Conservation (phyloP, 2,113 vertebrate species). For the Melierax canorus region DNA sequence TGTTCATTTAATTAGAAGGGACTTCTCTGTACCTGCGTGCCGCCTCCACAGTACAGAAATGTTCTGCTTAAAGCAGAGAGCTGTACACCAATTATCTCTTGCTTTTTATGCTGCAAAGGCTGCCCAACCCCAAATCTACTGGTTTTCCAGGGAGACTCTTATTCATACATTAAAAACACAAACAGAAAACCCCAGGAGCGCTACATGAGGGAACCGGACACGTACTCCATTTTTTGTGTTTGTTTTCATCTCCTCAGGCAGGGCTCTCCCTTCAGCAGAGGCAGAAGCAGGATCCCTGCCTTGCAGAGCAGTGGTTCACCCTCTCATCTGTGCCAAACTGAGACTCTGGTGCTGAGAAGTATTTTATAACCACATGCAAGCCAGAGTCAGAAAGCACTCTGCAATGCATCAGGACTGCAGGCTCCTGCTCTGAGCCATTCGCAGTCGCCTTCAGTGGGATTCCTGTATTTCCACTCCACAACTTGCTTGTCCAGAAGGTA, state of each 20-base stretch:
- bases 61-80: neutral
- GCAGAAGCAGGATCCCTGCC: neutral
- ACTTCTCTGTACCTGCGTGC: neutral
- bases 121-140: neutral
- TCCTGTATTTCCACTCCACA: neutral
- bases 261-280: neutral
- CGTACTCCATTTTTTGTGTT: neutral
- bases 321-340: accelerated
- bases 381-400: neutral
- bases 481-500: neutral
- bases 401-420: neutral
- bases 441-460: neutral
- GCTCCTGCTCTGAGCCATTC: neutral
- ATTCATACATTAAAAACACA: neutral
- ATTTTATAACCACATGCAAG: neutral
- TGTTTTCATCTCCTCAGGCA: neutral
- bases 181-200: neutral
- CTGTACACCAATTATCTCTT: neutral
- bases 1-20: neutral
- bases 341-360: neutral
- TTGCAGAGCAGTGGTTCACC: neutral
- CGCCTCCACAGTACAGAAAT: neutral
- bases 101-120: neutral
- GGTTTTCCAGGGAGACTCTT: neutral
- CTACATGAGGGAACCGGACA: neutral